Conservation (phyloP, 2,113 vertebrate genomes). For the Varanus komodoensis region DNA sequence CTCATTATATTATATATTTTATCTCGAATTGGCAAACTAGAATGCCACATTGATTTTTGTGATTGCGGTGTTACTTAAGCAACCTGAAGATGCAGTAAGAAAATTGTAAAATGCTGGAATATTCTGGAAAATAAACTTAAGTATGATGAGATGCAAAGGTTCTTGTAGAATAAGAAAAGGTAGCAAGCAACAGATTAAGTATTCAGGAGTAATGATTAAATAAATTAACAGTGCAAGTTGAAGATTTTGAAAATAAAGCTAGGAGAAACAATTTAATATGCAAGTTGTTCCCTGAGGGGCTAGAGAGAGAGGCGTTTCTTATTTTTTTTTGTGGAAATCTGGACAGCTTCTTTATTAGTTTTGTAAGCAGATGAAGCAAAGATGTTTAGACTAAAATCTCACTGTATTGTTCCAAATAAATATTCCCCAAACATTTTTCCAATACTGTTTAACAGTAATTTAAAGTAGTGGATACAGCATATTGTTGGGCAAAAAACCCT, state of each 20-base stretch:
- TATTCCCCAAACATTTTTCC: not conserved
- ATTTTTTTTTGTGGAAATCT: not conserved
- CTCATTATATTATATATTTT: not conserved
- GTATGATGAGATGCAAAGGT: not conserved
- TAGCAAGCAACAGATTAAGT: not conserved
- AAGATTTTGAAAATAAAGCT: not conserved
- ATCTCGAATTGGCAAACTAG: not conserved
- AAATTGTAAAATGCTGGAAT: not conserved
- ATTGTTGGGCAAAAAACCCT: not conserved
- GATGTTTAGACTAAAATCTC: not conserved
- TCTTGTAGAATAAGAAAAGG: not conserved
- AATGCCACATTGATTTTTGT: not conserved
- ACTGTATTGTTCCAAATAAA: not conserved
- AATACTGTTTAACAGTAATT: not conserved
- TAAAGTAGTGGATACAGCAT: not conserved
- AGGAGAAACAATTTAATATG: not conserved
- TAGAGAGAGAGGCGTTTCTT: not conserved
- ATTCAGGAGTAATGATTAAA: not conserved
- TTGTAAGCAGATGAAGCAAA: not conserved
- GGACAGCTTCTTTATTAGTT: not conserved
- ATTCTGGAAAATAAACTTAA: not conserved
- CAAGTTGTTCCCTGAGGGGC: not conserved
- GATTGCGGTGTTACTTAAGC: not conserved
- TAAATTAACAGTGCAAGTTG: slow-evolving; percentile 3
- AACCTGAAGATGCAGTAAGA: not conserved